Percentiles rank a stretch among this genome's conserved stretches.
Evolutionary conservation across 2,888 invertebrate genomes (phyloP).

Genomic region (Eurytoma californica): DNA sequence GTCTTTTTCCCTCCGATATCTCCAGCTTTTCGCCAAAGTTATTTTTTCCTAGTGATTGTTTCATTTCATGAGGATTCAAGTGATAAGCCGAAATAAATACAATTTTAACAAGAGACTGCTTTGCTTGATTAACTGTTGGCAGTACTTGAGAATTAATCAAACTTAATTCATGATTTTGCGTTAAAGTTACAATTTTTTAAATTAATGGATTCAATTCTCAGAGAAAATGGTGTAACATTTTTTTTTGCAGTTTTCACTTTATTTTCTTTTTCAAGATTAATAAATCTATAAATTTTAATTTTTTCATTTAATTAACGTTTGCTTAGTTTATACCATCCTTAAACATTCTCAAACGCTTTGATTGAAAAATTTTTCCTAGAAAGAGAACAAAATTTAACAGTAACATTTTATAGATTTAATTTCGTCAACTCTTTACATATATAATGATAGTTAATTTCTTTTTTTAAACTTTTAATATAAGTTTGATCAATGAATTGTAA

Average conservation of each 20-base stretch:
- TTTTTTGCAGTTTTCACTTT: too few relatives aligned
- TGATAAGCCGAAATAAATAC: not conserved
- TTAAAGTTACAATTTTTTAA: too few relatives aligned
- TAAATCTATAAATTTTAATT: too few relatives aligned
- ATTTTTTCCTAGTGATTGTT: not conserved
- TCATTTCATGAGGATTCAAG: not conserved
- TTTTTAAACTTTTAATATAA: constrained; percentile 3
- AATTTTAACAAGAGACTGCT: not conserved
- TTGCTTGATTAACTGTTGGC: not conserved
- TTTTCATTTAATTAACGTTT: too few relatives aligned
- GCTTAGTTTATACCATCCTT: too few relatives aligned
- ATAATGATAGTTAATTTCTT: not conserved
- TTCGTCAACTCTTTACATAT: constrained; percentile 14
- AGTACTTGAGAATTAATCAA: not conserved
- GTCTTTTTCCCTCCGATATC: not conserved
- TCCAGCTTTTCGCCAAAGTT: constrained; percentile 17
- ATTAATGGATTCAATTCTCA: too few relatives aligned
- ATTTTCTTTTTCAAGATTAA: too few relatives aligned
- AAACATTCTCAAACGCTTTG: not conserved
- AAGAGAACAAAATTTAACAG: constrained; percentile 20
- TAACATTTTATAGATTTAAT: constrained; percentile 35
- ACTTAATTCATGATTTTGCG: too few relatives aligned
- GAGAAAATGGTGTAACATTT: too few relatives aligned
- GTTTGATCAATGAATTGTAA: not conserved
- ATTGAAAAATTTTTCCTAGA: constrained; percentile 1